Conservation (phyloP, 2,797 vertebrate species). For the Aselliscus stoliczkanus region DNA sequence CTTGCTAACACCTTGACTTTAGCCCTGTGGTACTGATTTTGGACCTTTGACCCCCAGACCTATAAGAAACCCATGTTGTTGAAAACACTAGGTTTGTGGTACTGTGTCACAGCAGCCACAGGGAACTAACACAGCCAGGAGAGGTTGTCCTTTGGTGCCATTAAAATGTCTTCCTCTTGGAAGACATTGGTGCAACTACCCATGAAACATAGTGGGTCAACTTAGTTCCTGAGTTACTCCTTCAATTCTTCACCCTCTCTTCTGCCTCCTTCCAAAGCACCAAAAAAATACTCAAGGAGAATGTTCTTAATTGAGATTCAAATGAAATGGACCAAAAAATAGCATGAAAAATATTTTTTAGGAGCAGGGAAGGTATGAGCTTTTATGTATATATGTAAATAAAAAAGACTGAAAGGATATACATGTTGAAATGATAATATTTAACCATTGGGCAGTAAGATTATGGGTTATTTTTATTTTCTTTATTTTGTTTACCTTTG, state of each 20-base stretch:
- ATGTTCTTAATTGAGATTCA: neutral
- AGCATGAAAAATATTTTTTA: neutral
- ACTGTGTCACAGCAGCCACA: neutral
- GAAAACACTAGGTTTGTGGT: neutral
- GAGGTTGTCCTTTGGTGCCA: neutral
- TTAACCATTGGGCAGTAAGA: neutral
- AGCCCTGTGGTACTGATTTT: neutral
- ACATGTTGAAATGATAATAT: neutral
- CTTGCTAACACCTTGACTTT: neutral
- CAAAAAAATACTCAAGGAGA: neutral
- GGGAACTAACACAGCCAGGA: neutral
- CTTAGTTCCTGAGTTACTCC: neutral
- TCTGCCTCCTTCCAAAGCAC: neutral
- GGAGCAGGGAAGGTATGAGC: neutral
- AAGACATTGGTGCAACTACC: neutral
- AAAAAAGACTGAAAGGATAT: neutral
- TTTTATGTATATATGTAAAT: neutral
- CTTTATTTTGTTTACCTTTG: conserved; percentile 8
- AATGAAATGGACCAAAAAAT: neutral
- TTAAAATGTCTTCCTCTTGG: neutral
- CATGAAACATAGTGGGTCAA: neutral
- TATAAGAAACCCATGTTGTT: neutral
- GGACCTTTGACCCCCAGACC: neutral
- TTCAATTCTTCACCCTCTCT: neutral
- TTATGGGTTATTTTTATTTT: neutral